Percentiles rank a stretch among this genome's conserved stretches.
phyloP scores from a whole-genome alignment of 2,888 invertebrate species.

The Brachylomia viminalis region DNA sequence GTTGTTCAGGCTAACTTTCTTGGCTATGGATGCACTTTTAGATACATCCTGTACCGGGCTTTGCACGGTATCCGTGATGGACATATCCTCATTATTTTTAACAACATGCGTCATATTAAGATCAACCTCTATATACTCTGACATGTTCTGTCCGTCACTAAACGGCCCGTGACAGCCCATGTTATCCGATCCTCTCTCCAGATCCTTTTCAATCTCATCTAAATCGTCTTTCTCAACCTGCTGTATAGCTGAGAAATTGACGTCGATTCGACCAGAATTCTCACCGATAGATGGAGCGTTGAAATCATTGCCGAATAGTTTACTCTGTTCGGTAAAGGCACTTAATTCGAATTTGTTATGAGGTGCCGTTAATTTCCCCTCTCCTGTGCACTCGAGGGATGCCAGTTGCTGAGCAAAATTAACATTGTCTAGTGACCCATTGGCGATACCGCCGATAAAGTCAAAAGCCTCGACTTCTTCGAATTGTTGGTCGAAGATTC shows the following conservation, averaged over 20 bases:
- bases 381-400: slow-evolving; percentile 75
- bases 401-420: slow-evolving; percentile 78
- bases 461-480: slow-evolving; percentile 82
- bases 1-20: slow-evolving; percentile 62
- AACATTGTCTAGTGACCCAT: slow-evolving; percentile 74
- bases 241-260: slow-evolving; percentile 82
- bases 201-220: slow-evolving; percentile 81
- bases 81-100: slow-evolving; percentile 82
- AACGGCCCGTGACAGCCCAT: slow-evolving; percentile 71
- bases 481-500: slow-evolving; percentile 83
- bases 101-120: slow-evolving; percentile 78
- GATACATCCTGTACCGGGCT: slow-evolving; percentile 79
- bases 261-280: slow-evolving; percentile 77
- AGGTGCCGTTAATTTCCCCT: slow-evolving; percentile 73
- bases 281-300: slow-evolving; percentile 74
- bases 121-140: slow-evolving; percentile 84
- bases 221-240: slow-evolving; percentile 78
- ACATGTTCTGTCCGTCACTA: slow-evolving; percentile 69
- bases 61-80: slow-evolving; percentile 82
- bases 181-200: slow-evolving; percentile 70
- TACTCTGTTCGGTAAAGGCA: slow-evolving; percentile 79
- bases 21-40: slow-evolving; percentile 69
- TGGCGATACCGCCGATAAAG: slow-evolving; percentile 68
- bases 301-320: slow-evolving; percentile 79
- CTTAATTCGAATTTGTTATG: slow-evolving; percentile 80